phyloP scores from a whole-genome alignment of 2,888 invertebrate species.

The Reticulitermes lucifugus region DNA sequence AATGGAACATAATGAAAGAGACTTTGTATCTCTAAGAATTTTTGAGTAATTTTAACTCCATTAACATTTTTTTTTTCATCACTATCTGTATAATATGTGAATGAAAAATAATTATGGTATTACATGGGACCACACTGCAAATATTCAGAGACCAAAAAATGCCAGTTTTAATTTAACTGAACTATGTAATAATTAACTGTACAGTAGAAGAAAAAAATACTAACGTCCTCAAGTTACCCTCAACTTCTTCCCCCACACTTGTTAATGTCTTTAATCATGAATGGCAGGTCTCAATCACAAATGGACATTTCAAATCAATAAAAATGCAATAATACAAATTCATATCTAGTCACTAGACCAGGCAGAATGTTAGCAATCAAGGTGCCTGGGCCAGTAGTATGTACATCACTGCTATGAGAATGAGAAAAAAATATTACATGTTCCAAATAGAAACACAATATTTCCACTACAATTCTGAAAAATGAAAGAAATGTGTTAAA shows the following conservation, averaged over 20 bases:
- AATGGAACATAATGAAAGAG: not conserved
- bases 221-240: not conserved
- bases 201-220: not conserved
- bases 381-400: not conserved
- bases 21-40: not conserved
- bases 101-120: not conserved
- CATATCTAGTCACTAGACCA: not conserved
- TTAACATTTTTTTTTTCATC: not conserved
- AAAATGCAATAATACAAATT: constrained; percentile 1
- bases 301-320: constrained; percentile 4
- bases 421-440: not conserved
- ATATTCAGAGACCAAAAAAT: not conserved
- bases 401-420: not conserved
- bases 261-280: not conserved
- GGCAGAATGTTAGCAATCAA: not conserved
- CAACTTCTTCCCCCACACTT: not conserved
- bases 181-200: constrained; percentile 7
- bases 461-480: not conserved
- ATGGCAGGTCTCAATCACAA: constrained; percentile 24
- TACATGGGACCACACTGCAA: constrained; percentile 8
- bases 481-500: not conserved
- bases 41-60: not conserved
- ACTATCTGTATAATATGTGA: constrained; percentile 4
- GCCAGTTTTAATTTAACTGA: not conserved
- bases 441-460: not conserved